Base-by-base conservation (phyloP, 2,113 vertebrate species). In the Strix uralensis region DNA sequence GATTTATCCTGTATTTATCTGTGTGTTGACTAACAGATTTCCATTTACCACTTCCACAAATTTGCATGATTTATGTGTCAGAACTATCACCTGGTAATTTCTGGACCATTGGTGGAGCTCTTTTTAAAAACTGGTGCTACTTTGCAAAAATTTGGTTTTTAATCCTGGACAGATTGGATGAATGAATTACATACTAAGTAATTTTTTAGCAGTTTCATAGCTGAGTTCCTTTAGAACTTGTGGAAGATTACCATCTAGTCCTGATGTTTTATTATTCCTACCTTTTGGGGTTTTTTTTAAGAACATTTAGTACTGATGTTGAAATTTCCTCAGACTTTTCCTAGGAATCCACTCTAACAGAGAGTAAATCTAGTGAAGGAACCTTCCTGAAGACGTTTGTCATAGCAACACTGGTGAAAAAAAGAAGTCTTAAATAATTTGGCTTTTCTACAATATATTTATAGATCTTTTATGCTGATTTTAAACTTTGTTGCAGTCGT, bases 271-370 rank as follows among this genome's bases (percentile, higher is more conserved):
- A 17, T 54, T 65, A 34, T 29, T 19, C 4, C 19, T 79, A 78
- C 0, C 2, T 30, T 75, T 46, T 27, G 18, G 16, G 44, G 44
- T 7, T 1, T 7, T 11, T 47, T n/a, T 30, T 2, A 42, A 30
- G 13, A 78, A 44, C 2, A 40, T 58, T 81, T 72, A 81, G 11
- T 40, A 55, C 15, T 26, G 16, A 32, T 40, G 44, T 9, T 81
- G 52, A 87, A 61, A 77, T 38, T 77, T 78, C 27, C 32, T 63
- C 22, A 44, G n/a, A 22, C 2, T 49, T 62, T 67, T 88, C 13
- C 21, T 36, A 34, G 19, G 3, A 30, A 81, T 81, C 1, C 4
- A 40, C 15, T 78, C 6, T 47, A 63, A 57, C 20, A 67, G 34
- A 7, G 7, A 46, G 11, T 20, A 77, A 52, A 20, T 49, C 7